Percentiles rank a stretch among this genome's conserved stretches.
These are phyloP conservation scores for Callorhinus ursinus DNA, from an alignment of 2,113 vertebrate genomes.

Conservation along the genomic window DNA sequence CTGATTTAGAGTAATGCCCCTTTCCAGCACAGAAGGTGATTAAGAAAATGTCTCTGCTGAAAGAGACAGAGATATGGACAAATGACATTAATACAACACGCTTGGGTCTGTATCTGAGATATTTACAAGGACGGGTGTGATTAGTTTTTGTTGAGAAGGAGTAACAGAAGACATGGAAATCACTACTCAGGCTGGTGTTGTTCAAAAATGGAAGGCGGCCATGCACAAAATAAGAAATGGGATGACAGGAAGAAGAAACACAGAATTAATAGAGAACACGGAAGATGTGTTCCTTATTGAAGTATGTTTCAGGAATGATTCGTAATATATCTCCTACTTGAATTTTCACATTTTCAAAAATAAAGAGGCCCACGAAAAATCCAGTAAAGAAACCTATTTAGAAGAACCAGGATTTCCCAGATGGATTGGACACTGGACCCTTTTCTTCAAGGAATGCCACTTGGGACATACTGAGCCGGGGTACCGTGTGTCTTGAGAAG, in stretches of 20 bases:
- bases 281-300: background rate
- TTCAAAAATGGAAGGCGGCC: background rate
- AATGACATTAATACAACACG: background rate
- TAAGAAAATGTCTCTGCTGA: background rate
- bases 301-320: background rate
- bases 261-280: rapidly evolving
- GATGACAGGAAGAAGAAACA: background rate
- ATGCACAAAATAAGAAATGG: background rate
- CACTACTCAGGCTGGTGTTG: background rate
- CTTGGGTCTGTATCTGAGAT: background rate
- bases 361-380: background rate
- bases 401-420: background rate
- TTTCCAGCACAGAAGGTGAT: background rate
- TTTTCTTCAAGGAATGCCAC: background rate
- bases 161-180: background rate
- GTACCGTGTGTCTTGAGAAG: background rate
- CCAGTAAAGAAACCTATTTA: background rate
- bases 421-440: background rate
- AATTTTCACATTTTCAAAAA: background rate
- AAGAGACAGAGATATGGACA: background rate
- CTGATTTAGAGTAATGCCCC: background rate
- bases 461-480: background rate
- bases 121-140: background rate
- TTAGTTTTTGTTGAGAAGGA: background rate
- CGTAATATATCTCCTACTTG: background rate